Evolutionary conservation across 2,888 invertebrate species (phyloP).

Genomic region (Lucinisca nassula): DNA sequence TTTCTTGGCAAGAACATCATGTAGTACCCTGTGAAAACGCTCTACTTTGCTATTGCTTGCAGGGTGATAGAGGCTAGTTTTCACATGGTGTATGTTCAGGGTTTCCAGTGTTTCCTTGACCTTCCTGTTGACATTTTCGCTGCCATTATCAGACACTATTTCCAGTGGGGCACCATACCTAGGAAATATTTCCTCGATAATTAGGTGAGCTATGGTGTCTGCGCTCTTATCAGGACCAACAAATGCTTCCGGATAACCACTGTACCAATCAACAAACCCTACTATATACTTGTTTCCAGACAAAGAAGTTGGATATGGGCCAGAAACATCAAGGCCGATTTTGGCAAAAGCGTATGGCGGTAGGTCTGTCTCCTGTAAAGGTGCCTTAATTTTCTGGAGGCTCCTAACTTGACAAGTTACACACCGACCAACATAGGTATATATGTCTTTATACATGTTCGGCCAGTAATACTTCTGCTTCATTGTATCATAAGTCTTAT

Average conservation of each 20-base stretch:
- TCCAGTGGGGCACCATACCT: background rate
- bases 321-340: slow-evolving; percentile 25
- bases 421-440: no score
- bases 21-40: slow-evolving; percentile 32
- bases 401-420: no score
- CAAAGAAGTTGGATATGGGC: slow-evolving; percentile 28
- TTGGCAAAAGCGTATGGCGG: slow-evolving; percentile 45
- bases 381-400: no score
- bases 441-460: slow-evolving; percentile 31
- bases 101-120: slow-evolving; percentile 24
- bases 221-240: slow-evolving; percentile 40
- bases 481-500: no score
- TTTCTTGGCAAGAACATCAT: no score
- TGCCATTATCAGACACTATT: slow-evolving; percentile 18
- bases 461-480: no score
- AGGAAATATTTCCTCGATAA: slow-evolving; percentile 20
- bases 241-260: slow-evolving; percentile 21
- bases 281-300: slow-evolving; percentile 53
- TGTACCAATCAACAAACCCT: slow-evolving; percentile 27
- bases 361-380: slow-evolving; percentile 59
- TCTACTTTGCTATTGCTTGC: no score
- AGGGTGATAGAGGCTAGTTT: slow-evolving; percentile 16
- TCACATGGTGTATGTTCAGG: slow-evolving; percentile 15
- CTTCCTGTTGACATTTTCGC: no score
- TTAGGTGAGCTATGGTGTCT: no score